phyloP scores from a whole-genome alignment of 2,888 invertebrate species.

The Yponomeuta sedellus region DNA sequence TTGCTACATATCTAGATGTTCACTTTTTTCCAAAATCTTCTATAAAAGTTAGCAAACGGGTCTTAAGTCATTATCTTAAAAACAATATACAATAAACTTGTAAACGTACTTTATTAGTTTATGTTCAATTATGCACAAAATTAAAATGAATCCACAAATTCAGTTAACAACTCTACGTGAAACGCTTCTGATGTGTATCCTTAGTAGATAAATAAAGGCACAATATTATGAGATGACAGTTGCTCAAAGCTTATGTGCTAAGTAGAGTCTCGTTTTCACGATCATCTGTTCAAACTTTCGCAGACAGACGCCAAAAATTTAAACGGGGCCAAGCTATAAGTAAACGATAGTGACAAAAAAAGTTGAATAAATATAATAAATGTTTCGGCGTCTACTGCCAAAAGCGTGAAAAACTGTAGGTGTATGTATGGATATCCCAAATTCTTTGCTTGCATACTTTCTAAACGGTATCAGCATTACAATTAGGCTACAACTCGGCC shows the following conservation, averaged over 20 bases:
- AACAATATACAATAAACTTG: background rate
- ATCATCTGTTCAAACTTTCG: background rate
- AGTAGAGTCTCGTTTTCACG: background rate
- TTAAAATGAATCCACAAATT: background rate
- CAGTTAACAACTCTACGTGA: background rate
- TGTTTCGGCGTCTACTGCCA: background rate
- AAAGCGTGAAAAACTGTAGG: constrained; percentile 7
- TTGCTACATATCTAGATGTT: too few species aligned
- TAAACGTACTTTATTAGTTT: background rate
- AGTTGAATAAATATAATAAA: background rate
- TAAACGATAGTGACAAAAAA: constrained; percentile 4
- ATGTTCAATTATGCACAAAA: background rate
- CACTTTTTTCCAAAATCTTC: too few species aligned
- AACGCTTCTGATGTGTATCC: background rate
- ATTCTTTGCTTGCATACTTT: constrained; percentile 32
- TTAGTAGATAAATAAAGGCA: background rate
- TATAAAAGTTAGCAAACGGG: too few species aligned
- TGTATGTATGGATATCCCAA: constrained; percentile 22
- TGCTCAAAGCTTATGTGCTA: background rate
- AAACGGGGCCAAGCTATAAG: background rate
- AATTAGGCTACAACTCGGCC: constrained; percentile 28
- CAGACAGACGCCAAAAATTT: background rate
- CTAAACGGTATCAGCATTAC: constrained; percentile 25
- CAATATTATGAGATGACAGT: background rate
- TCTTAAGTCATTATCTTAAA: background rate